These are phyloP conservation scores for Catharus fuscescens DNA, from an alignment of 2,113 vertebrate genomes.

Conservation along the genomic window DNA sequence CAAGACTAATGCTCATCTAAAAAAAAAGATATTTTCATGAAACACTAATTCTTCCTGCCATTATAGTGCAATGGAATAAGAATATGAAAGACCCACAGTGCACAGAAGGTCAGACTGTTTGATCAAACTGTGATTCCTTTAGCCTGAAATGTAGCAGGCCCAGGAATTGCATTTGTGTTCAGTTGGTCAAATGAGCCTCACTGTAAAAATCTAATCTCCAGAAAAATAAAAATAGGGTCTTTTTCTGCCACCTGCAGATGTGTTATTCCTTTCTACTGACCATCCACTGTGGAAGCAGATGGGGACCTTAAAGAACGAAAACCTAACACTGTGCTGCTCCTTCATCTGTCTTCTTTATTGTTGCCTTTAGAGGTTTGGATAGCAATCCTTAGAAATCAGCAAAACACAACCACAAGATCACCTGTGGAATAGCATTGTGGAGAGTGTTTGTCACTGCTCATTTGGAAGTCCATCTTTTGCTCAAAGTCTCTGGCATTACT, in stretches of 20 bases:
- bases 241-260: neutral
- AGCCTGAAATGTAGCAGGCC: neutral
- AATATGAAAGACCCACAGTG: neutral
- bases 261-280: neutral
- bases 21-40: neutral
- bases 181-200: neutral
- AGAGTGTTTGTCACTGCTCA: neutral
- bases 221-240: neutral
- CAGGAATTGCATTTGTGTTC: neutral
- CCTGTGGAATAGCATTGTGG: neutral
- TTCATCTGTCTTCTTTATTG: neutral
- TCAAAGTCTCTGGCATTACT: neutral
- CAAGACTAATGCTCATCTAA: neutral
- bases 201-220: neutral
- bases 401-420: neutral
- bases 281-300: neutral
- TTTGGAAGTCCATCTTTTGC: neutral
- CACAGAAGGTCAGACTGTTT: constrained; percentile 29
- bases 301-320: neutral
- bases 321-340: neutral
- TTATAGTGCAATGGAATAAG: neutral
- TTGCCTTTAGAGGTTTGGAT: neutral
- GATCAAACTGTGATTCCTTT: constrained; percentile 29
- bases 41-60: neutral
- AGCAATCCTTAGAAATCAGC: neutral